These are phyloP conservation scores for Thera obeliscata DNA, from an alignment of 2,888 invertebrate genomes.

Conservation along the genomic window DNA sequence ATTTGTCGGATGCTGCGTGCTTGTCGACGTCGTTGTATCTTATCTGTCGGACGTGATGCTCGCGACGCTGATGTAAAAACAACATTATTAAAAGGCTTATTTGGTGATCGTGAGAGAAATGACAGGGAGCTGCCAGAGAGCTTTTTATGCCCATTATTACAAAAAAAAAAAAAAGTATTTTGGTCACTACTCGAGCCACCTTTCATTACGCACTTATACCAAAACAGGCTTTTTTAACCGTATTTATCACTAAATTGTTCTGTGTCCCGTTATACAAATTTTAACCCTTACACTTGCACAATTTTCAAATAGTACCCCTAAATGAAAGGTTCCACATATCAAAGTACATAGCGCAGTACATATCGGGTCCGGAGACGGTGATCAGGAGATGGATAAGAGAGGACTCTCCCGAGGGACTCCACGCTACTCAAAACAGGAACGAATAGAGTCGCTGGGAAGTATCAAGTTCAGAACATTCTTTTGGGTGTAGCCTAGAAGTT, in stretches of 20 bases:
- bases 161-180: neutral
- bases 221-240: too few species aligned
- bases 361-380: constrained; percentile 58
- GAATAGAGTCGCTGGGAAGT: constrained; percentile 44
- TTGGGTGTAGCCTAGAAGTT: neutral
- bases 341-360: constrained; percentile 42
- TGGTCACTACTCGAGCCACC: neutral
- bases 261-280: neutral
- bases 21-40: constrained; percentile 47
- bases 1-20: constrained; percentile 52
- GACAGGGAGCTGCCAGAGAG: constrained; percentile 15
- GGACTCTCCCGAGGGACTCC: constrained; percentile 64
- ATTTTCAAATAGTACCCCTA: constrained; percentile 8
- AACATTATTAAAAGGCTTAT: constrained; percentile 32
- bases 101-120: constrained; percentile 25
- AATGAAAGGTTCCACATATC: constrained; percentile 18
- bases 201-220: too few species aligned
- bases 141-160: neutral
- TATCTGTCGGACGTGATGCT: constrained; percentile 53
- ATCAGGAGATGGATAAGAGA: constrained; percentile 74
- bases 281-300: neutral
- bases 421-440: constrained; percentile 41
- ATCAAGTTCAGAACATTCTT: neutral
- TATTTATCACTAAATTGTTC: neutral
- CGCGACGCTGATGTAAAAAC: constrained; percentile 43